Percentiles rank a stretch among this genome's conserved stretches.
phyloP scores from a whole-genome alignment of 2,113 vertebrate species.

The Leiothrix lutea region DNA sequence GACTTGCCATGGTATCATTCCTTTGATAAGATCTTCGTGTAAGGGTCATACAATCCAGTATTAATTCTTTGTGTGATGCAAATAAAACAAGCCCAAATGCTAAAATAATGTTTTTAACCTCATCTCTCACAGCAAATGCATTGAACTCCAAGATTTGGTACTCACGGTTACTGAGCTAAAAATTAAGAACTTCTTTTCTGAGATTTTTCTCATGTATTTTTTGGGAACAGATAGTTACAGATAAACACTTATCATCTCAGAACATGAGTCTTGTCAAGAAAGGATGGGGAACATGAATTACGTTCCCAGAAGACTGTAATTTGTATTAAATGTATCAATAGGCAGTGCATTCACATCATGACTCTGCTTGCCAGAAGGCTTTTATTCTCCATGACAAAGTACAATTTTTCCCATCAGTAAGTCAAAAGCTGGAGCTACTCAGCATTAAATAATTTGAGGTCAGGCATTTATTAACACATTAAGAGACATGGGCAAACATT shows the following conservation, averaged over 20 bases:
- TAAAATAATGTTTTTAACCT: not conserved
- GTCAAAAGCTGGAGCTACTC: slow-evolving; percentile 6
- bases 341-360: not conserved
- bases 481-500: not conserved
- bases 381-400: not conserved
- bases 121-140: not conserved
- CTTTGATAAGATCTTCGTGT: not conserved
- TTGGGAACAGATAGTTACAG: not conserved
- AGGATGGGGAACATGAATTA: not conserved
- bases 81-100: not conserved
- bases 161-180: not conserved
- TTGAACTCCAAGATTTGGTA: not conserved
- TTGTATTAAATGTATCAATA: slow-evolving; percentile 3
- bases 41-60: not conserved
- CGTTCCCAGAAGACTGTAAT: not conserved
- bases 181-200: not conserved
- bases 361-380: not conserved
- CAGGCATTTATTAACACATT: not conserved
- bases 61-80: not conserved
- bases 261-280: not conserved
- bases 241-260: not conserved
- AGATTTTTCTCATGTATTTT: not conserved
- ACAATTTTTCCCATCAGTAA: not conserved
- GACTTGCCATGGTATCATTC: not conserved
- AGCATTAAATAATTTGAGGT: slow-evolving; percentile 1